Evolutionary conservation across 2,888 invertebrate genomes (phyloP).

Genomic region (Limenitis camilla): DNA sequence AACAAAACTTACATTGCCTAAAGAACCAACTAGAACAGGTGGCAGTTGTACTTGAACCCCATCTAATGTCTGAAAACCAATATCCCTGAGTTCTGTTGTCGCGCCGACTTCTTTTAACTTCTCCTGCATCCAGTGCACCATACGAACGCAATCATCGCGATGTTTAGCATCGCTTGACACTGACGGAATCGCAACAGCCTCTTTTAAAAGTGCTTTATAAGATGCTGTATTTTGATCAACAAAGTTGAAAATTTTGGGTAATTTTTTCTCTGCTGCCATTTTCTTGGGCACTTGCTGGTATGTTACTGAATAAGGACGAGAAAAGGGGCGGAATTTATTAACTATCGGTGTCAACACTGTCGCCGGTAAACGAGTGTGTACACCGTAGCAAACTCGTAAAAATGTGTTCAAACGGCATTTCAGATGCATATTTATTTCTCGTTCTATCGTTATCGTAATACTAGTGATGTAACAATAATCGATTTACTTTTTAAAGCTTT

Average conservation of each 20-base stretch:
- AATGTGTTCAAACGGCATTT: slow-evolving; percentile 30
- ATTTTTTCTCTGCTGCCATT: slow-evolving; percentile 54
- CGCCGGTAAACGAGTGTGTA: slow-evolving; percentile 35
- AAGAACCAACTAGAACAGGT: slow-evolving; percentile 85
- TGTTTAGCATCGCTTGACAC: slow-evolving; percentile 94
- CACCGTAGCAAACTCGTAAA: slow-evolving; percentile 35
- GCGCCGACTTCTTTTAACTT: slow-evolving; percentile 82
- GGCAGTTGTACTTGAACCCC: slow-evolving; percentile 85
- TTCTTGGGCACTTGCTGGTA: slow-evolving; percentile 36
- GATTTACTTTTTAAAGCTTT: too few species aligned
- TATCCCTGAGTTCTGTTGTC: slow-evolving; percentile 80
- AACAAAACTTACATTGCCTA: slow-evolving; percentile 77
- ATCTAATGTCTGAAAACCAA: slow-evolving; percentile 85
- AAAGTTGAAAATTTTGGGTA: slow-evolving; percentile 75
- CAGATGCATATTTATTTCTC: background rate
- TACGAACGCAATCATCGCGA: slow-evolving; percentile 85
- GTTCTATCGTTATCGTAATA: too few species aligned
- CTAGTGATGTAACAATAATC: too few species aligned
- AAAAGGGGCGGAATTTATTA: slow-evolving; percentile 28
- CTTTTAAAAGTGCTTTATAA: slow-evolving; percentile 85
- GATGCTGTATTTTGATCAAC: slow-evolving; percentile 84
- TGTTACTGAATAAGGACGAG: slow-evolving; percentile 35
- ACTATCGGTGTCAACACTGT: slow-evolving; percentile 28
- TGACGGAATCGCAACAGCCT: slow-evolving; percentile 94
- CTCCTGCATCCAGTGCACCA: slow-evolving; percentile 88